phyloP scores from a whole-genome alignment of 2,113 vertebrate species.

The Ornithorhynchus anatinus region DNA sequence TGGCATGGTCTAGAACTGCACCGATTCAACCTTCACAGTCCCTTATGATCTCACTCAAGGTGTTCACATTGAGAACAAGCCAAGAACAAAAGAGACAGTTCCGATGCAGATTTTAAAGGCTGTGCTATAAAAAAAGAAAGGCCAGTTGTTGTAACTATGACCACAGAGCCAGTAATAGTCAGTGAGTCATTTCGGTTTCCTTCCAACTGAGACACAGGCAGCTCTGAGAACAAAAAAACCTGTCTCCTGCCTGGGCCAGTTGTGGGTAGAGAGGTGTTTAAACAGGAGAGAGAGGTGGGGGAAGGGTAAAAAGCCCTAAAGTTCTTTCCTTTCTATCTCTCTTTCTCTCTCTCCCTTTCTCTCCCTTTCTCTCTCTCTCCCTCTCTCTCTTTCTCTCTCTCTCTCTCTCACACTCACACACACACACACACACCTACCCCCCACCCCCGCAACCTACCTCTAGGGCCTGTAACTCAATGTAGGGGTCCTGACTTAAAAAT shows the following conservation, averaged over 20 bases:
- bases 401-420: no score
- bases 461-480: background rate
- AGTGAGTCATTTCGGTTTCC: background rate
- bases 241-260: background rate
- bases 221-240: background rate
- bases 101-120: background rate
- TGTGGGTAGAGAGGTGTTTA: background rate
- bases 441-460: background rate
- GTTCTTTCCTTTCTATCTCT: background rate
- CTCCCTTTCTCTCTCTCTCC: no score
- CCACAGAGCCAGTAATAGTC: background rate
- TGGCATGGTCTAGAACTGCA: no score
- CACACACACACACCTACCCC: background rate
- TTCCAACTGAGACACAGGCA: background rate
- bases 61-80: background rate
- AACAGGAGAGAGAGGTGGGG: background rate
- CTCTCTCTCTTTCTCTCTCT: background rate
- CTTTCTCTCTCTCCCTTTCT: background rate
- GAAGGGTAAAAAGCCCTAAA: background rate
- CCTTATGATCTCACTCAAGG: no score
- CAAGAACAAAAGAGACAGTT: background rate
- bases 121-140: background rate
- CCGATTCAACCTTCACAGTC: no score
- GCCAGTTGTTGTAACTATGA: background rate
- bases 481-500: background rate